These are phyloP conservation scores for Xestia rhomboidea DNA, from an alignment of 2,888 invertebrate genomes.

Conservation along the genomic window DNA sequence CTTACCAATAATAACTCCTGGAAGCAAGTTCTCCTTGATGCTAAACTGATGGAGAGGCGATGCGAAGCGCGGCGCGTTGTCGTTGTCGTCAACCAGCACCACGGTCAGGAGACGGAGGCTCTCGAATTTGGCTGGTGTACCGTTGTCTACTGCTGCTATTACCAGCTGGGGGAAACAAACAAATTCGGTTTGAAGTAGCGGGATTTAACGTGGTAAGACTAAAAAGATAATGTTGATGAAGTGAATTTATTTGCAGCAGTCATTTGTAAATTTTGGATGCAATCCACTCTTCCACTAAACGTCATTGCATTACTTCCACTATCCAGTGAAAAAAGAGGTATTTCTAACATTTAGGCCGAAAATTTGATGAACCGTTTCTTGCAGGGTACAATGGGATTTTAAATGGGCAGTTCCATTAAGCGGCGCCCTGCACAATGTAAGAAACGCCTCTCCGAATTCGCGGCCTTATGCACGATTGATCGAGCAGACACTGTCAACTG, in stretches of 20 bases:
- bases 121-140: constrained; percentile 95
- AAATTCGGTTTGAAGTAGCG: not conserved
- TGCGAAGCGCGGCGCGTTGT: constrained; percentile 95
- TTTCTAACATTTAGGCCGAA: not conserved
- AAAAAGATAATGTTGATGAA: not conserved
- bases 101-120: constrained; percentile 94
- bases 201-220: not conserved
- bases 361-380: not conserved
- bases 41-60: constrained; percentile 93
- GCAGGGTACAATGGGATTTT: not conserved
- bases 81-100: constrained; percentile 94
- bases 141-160: constrained; percentile 95
- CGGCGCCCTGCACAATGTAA: not conserved
- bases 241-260: too few relatives aligned
- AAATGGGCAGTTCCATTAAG: not conserved
- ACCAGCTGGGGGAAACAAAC: constrained; percentile 90
- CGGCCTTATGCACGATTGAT: too few relatives aligned
- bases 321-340: not conserved
- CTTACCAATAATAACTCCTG: constrained; percentile 92
- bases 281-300: not conserved
- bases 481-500: not conserved
- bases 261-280: not conserved
- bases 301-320: not conserved
- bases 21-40: constrained; percentile 93
- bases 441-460: not conserved